Percentiles rank a stretch among this genome's conserved stretches.
These are phyloP conservation scores for Micrastur ruficollis DNA, from an alignment of 2,797 vertebrate genomes.

Conservation along the genomic window DNA sequence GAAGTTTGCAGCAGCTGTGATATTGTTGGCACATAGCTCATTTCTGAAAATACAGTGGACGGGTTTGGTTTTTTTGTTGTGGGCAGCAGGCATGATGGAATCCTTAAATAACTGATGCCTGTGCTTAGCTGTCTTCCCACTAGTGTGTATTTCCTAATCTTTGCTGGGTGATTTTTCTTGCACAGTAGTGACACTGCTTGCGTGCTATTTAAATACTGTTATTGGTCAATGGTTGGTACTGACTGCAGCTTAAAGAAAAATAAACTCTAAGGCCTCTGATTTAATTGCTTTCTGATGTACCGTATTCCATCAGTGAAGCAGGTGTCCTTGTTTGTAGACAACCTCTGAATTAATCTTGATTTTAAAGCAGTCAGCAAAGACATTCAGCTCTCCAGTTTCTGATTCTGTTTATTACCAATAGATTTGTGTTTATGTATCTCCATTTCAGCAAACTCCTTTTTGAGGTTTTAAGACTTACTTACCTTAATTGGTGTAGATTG, in stretches of 20 bases:
- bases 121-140: not conserved
- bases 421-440: not conserved
- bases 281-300: not conserved
- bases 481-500: not conserved
- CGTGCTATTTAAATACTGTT: not conserved
- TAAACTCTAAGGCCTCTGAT: not conserved
- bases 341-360: not conserved
- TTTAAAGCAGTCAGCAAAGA: not conserved
- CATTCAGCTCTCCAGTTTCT: not conserved
- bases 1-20: not conserved
- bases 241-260: not conserved
- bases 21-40: not conserved
- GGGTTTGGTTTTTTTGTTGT: not conserved
- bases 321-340: not conserved
- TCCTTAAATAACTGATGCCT: not conserved
- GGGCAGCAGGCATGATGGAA: not conserved
- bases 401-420: not conserved
- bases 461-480: not conserved
- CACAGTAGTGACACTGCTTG: not conserved
- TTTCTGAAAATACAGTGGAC: not conserved
- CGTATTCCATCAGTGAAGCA: not conserved
- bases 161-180: not conserved
- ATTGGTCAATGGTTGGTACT: not conserved
- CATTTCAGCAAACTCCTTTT: not conserved
- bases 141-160: not conserved